Conservation (phyloP, 2,113 vertebrate species). For the Apus apus region DNA sequence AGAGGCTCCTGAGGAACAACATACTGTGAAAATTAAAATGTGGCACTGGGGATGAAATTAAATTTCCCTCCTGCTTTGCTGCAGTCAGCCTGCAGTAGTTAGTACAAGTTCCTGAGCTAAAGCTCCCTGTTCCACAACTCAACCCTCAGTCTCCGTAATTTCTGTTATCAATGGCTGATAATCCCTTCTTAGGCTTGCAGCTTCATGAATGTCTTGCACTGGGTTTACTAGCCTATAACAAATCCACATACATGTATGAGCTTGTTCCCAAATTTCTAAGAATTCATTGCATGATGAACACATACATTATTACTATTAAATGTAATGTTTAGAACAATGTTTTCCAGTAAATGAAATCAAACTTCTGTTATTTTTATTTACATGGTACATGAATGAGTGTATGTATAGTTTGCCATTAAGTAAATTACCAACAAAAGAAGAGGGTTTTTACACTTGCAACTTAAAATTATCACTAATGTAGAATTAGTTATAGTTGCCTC, state of each 20-base stretch:
- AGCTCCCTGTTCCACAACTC: too few relatives aligned
- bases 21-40: accelerated
- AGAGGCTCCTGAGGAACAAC: background rate
- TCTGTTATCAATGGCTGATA: background rate
- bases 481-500: background rate
- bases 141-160: background rate
- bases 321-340: background rate
- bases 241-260: too few relatives aligned
- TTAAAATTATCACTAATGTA: background rate
- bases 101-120: background rate
- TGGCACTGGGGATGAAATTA: background rate
- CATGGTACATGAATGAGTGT: too few relatives aligned
- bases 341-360: background rate
- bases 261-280: background rate
- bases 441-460: background rate
- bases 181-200: background rate
- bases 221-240: background rate
- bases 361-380: background rate
- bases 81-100: background rate
- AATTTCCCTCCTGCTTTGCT: background rate
- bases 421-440: background rate
- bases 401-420: background rate
- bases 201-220: background rate
- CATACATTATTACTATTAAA: background rate
- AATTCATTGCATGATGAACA: background rate